Percentiles rank a stretch among this genome's conserved stretches.
Conservation (phyloP, 2,113 vertebrate species). For the Rhodinocichla rosea region DNA sequence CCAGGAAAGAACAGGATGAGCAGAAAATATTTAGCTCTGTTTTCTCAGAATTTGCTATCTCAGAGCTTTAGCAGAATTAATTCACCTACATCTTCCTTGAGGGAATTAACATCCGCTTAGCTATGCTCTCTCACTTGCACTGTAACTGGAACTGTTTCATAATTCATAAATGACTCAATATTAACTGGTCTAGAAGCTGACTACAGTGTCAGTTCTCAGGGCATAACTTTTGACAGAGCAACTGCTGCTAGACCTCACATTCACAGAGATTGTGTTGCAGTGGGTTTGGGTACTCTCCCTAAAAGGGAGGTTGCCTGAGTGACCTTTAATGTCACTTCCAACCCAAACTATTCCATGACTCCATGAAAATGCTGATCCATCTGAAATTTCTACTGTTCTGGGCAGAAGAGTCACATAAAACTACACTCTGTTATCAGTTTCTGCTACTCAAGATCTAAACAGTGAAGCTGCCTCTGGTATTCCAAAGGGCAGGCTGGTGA, state of each 20-base stretch:
- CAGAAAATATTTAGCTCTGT: not conserved
- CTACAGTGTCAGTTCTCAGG: not conserved
- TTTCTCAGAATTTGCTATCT: not conserved
- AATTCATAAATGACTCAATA: not conserved
- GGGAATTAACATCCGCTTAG: not conserved
- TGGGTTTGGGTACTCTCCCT: not conserved
- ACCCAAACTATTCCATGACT: not conserved
- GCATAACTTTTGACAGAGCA: not conserved
- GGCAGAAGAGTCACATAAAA: not conserved
- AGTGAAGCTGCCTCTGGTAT: not conserved
- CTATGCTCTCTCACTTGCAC: not conserved
- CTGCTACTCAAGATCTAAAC: not conserved
- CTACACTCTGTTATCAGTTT: not conserved
- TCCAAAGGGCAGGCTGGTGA: not conserved
- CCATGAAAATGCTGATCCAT: not conserved
- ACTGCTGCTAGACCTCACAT: not conserved
- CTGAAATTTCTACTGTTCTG: not conserved
- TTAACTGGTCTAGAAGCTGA: not conserved
- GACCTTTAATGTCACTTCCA: not conserved
- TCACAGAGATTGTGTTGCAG: fast-evolving
- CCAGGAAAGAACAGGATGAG: not conserved
- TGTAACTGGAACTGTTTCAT: not conserved
- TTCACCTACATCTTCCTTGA: not conserved
- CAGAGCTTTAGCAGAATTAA: not conserved
- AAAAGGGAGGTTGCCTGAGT: not conserved